A percentile compares a stretch with the other conserved stretches of the same genome.
Evolutionary conservation across 2,888 invertebrate species (phyloP).

Genomic region (Drosophila recens): DNA sequence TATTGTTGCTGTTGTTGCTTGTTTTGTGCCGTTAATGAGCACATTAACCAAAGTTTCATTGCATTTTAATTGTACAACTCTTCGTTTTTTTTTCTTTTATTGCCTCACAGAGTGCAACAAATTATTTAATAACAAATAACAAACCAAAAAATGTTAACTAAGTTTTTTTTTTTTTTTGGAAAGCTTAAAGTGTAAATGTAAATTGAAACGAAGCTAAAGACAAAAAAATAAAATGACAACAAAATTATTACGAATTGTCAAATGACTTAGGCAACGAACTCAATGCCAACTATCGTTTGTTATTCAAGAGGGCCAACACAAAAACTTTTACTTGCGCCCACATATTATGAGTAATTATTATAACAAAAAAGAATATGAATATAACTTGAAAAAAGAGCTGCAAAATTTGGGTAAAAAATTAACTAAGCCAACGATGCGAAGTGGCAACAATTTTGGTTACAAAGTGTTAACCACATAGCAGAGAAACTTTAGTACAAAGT

Average conservation of each 20-base stretch:
- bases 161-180: slow-evolving; percentile 24
- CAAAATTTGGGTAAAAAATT: slow-evolving; percentile 49
- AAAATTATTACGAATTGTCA: slow-evolving; percentile 13
- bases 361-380: not conserved
- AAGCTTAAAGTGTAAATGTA: slow-evolving; percentile 28
- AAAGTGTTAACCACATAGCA: slow-evolving; percentile 18
- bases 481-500: slow-evolving; percentile 13
- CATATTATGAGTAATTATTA: slow-evolving; percentile 1
- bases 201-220: slow-evolving; percentile 22
- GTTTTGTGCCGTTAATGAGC: slow-evolving; percentile 54
- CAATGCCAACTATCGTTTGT: slow-evolving; percentile 66
- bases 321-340: slow-evolving; percentile 27
- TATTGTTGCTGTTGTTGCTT: slow-evolving; percentile 1
- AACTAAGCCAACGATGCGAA: slow-evolving; percentile 67
- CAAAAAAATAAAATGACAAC: slow-evolving; percentile 22
- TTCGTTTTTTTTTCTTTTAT: slow-evolving; percentile 25
- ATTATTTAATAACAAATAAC: slow-evolving; percentile 30
- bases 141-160: slow-evolving; percentile 32
- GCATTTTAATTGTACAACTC: slow-evolving; percentile 61
- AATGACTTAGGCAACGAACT: slow-evolving; percentile 55
- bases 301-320: slow-evolving; percentile 1
- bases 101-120: slow-evolving; percentile 42
- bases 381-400: not conserved
- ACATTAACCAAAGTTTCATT: slow-evolving; percentile 63
- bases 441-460: slow-evolving; percentile 11